phyloP scores from a whole-genome alignment of 92 coral and sea anemone species.

The Anthopleura xanthogrammica region DNA sequence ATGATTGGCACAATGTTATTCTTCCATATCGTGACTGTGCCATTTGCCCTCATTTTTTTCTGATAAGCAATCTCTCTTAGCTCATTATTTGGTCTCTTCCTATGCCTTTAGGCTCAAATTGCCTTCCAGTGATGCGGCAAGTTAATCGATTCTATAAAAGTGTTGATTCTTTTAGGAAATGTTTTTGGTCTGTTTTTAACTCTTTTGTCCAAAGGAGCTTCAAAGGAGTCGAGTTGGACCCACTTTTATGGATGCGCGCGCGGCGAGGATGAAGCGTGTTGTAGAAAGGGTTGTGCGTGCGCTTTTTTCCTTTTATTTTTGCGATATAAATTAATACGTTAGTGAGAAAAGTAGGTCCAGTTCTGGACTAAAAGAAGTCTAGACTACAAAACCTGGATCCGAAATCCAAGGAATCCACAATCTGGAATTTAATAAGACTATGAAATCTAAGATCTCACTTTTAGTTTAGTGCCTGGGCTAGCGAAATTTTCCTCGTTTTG shows the following conservation, averaged over 20 bases:
- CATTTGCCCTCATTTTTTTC: not conserved
- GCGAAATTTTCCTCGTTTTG: too few relatives aligned
- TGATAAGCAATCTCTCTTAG: not conserved
- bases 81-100: not conserved
- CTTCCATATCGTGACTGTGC: not conserved
- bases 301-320: too few relatives aligned
- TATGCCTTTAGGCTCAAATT: not conserved
- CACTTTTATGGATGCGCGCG: too few relatives aligned
- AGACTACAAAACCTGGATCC: not conserved
- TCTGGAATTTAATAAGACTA: too few relatives aligned
- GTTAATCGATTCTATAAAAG: not conserved
- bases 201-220: not conserved
- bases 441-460: too few relatives aligned
- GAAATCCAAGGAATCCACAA: too few relatives aligned
- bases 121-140: constrained; percentile 5
- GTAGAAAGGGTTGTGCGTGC: too few relatives aligned
- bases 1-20: not conserved
- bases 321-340: too few relatives aligned
- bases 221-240: not conserved
- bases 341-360: too few relatives aligned
- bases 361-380: too few relatives aligned
- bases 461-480: too few relatives aligned
- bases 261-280: too few relatives aligned
- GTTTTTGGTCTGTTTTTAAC: not conserved
- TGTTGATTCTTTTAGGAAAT: not conserved